Evolutionary conservation across 1,140 invertebrate species (phyloP), one percentile per base, ranked within the genome.

Genomic region (Reticulitermes speratus): DNA sequence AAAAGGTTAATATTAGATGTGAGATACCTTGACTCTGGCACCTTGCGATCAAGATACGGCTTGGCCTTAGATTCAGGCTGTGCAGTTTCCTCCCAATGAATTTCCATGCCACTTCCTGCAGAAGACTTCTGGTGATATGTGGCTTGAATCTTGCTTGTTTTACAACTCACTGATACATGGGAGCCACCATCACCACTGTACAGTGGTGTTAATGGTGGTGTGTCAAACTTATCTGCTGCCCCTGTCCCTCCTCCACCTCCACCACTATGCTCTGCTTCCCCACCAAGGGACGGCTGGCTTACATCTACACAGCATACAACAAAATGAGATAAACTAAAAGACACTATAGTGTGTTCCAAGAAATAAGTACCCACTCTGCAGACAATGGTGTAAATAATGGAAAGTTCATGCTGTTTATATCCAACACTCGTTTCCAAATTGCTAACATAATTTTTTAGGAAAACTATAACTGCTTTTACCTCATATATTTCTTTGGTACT

Each of bases 221-320:
- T 92, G 30, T 91, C 90, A 85, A 89, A 89, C 65, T 89, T 88
- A 55, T 92, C 91, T 55, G 89, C 88, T 88, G 89, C 48, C 14
- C 87, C 87, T 2, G 44, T 83, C 23, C 85, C 84, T 38, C 38
- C 38, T 38, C 38, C 38, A 38, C 38, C 48, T 23, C 82, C 83
- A 52, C 85, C 86, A 48, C 30, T 81, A 25, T 55, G 90, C 38
- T 95, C 95, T 65, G 94, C 93, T 86, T 95, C 94, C 19, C 92
- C 93, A 85, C 95, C 95, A 65, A 96, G 89, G 12, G 95, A 96
- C 3, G 94, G 94, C 90, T 96, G 95, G 88, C 95, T 96, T 12
- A 95, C 93, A 90, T 96, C 96, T 95, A 88, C 83, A 89, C 89
- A 52, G 85, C 84, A 87, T 12, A 59, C 84, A 48, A 48, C 48